Percentiles rank a stretch among this genome's conserved stretches.
Conservation (phyloP, 2,113 vertebrate species). For the Rhinoderma darwinii region DNA sequence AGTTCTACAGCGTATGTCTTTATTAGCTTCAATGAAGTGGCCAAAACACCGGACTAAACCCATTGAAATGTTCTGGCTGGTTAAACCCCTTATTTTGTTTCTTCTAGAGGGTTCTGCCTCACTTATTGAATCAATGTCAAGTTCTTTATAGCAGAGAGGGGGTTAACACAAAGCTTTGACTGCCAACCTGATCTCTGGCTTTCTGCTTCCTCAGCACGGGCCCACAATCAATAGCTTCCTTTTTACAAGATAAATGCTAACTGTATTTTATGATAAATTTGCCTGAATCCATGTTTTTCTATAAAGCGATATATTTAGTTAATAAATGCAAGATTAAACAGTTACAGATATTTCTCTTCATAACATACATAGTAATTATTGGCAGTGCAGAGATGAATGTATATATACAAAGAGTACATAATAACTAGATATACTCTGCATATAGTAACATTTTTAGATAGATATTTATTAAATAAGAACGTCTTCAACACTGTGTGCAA, state of each 20-base stretch:
- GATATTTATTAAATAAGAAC: background rate
- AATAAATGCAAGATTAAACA: conserved; percentile 22
- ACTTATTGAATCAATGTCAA: conserved; percentile 38
- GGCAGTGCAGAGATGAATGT: background rate
- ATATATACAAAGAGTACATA: background rate
- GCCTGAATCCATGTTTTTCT: background rate
- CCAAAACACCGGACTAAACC: conserved; percentile 45
- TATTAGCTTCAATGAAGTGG: conserved; percentile 44
- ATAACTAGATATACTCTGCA: background rate
- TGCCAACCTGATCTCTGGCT: conserved; percentile 52
- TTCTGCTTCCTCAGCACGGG: conserved; percentile 46
- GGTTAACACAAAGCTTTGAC: conserved; percentile 57
- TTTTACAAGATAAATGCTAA: conserved; percentile 38
- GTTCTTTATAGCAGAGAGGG: conserved; percentile 48
- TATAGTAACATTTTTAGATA: background rate
- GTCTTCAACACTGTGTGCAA: too few relatives aligned
- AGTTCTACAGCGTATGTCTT: conserved; percentile 41
- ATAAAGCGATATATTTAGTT: background rate
- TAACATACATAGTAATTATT: background rate
- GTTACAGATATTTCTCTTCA: background rate
- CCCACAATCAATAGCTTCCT: conserved; percentile 36
- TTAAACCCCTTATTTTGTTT: conserved; percentile 53
- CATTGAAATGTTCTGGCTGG: conserved; percentile 55
- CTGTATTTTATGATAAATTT: conserved; percentile 30
- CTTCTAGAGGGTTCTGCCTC: conserved; percentile 43